Percentiles rank a stretch among this genome's conserved stretches.
Conservation (phyloP, 37 sponge, comb jelly and placozoan species). For the Halichondria panicea region DNA sequence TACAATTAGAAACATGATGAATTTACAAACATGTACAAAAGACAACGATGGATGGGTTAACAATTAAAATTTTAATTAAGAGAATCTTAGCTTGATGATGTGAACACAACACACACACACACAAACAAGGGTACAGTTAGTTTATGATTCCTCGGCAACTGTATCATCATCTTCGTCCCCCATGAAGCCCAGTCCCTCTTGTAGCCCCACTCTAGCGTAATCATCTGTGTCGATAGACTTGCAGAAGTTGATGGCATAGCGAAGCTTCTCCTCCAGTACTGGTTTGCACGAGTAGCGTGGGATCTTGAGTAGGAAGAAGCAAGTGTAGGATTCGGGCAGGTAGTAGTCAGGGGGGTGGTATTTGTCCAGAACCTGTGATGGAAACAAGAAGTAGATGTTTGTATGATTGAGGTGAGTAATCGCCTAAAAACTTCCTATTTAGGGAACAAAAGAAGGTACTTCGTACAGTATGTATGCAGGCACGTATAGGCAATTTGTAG, state of each 20-base stretch:
- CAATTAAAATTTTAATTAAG: not conserved
- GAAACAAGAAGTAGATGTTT: too few species aligned
- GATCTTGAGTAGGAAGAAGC: constrained; percentile 96
- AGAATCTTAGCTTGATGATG: not conserved
- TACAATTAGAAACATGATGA: not conserved
- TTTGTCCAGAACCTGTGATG: constrained; percentile 85
- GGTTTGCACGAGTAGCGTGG: constrained; percentile 94
- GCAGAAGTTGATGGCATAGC: constrained; percentile 97
- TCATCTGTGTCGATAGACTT: constrained; percentile 98
- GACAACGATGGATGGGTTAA: not conserved
- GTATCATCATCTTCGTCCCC: constrained; percentile 13
- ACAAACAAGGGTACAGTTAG: too few species aligned
- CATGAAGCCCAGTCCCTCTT: constrained; percentile 32
- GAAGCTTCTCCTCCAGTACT: constrained; percentile 88
- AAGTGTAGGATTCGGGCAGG: constrained; percentile 97
- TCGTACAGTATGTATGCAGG: too few species aligned
- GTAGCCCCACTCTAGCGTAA: constrained; percentile 87
- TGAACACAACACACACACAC: not conserved
- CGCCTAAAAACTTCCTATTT: not conserved
- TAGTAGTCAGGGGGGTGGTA: constrained; percentile 90
- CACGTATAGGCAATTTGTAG: not conserved
- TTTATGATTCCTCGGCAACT: not conserved
- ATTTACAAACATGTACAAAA: not conserved
- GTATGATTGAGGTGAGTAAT: not conserved
- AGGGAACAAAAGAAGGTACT: too few species aligned